These are phyloP conservation scores for Falco novaeseelandiae DNA, from an alignment of 2,797 vertebrate species.

Conservation along the genomic window DNA sequence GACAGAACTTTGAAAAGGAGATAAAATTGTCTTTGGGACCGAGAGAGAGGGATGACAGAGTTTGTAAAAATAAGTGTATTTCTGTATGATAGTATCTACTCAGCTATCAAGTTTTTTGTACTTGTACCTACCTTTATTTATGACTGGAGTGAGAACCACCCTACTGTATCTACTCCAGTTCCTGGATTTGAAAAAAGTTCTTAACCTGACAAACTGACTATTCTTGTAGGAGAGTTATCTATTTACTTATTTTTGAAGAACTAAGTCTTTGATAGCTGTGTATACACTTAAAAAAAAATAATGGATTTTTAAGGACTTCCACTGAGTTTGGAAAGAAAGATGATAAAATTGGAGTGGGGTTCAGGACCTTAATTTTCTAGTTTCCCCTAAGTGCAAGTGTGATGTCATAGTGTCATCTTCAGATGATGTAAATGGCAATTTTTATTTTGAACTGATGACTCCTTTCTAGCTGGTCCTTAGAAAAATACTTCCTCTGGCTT, in stretches of 20 bases:
- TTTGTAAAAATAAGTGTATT: slow-evolving; percentile 74
- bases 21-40: not conserved
- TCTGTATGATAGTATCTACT: not conserved
- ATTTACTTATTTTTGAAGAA: not conserved
- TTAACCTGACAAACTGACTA: too few species aligned
- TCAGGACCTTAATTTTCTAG: not conserved
- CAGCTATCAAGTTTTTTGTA: not conserved
- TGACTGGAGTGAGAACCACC: not conserved
- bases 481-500: not conserved
- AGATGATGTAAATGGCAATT: not conserved
- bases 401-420: not conserved
- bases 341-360: not conserved
- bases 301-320: accelerated
- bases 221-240: too few species aligned
- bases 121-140: not conserved
- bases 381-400: not conserved
- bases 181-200: not conserved
- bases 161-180: not conserved
- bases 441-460: not conserved
- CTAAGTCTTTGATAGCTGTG: not conserved
- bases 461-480: not conserved
- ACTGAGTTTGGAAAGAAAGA: not conserved
- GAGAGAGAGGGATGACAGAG: slow-evolving; percentile 74
- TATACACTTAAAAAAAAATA: not conserved
- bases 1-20: not conserved